Evolutionary conservation across 2,113 vertebrate genomes (phyloP).

Genomic region (Etia nguti): DNA sequence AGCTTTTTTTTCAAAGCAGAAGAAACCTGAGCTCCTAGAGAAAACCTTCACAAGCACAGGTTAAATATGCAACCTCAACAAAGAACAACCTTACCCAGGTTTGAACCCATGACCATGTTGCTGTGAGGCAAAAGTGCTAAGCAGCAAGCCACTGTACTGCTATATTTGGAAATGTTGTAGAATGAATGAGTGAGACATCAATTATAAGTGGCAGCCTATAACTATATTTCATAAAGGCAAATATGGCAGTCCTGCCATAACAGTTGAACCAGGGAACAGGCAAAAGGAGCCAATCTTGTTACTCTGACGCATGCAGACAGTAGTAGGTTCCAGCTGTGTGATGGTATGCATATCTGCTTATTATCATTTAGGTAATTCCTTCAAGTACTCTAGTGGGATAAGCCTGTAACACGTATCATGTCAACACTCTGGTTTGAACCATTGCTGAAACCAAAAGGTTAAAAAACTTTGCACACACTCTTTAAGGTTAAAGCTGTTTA

Average conservation of each 20-base stretch:
- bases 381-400: neutral
- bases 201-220: neutral
- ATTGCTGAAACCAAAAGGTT: neutral
- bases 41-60: neutral
- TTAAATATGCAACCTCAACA: neutral
- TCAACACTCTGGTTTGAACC: neutral
- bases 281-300: neutral
- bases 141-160: neutral
- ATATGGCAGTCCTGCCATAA: neutral
- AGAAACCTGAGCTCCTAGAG: neutral
- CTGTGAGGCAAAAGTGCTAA: neutral
- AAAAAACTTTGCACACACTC: neutral
- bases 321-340: rapidly evolving
- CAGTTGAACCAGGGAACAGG: neutral
- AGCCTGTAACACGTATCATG: neutral
- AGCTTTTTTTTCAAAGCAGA: neutral
- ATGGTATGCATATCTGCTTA: neutral
- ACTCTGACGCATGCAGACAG: neutral
- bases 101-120: neutral
- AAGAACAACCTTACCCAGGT: neutral
- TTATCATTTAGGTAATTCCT: neutral
- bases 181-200: neutral
- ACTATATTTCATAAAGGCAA: neutral
- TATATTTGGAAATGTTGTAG: neutral
- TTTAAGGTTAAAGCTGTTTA: neutral